Conservation (phyloP, 2,113 vertebrate species). For the Tyto alba region DNA sequence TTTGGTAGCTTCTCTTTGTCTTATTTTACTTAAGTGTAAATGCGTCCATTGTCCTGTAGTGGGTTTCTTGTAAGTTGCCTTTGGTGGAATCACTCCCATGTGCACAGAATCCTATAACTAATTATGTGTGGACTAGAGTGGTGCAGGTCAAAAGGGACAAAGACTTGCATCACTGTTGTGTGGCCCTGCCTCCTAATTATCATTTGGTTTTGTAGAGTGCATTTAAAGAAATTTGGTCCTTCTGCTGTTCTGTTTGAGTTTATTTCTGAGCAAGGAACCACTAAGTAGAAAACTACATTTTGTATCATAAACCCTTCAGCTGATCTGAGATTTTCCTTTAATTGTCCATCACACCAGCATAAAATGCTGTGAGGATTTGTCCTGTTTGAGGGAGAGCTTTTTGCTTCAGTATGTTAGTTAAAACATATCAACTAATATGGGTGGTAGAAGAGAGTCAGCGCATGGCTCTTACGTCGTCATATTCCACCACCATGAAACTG, state of each 20-base stretch:
- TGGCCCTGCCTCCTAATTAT: not conserved
- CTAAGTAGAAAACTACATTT: not conserved
- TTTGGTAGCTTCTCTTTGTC: not conserved
- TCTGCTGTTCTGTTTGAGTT: not conserved
- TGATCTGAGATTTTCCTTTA: not conserved
- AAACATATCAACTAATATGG: not conserved
- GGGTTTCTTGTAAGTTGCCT: not conserved
- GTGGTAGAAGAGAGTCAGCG: not conserved
- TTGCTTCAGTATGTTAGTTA: not conserved
- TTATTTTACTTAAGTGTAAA: not conserved
- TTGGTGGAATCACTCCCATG: not conserved
- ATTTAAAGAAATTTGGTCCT: not conserved
- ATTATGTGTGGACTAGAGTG: not conserved
- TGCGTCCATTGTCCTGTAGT: not conserved
- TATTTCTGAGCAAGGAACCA: not conserved
- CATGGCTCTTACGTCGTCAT: rapidly evolving
- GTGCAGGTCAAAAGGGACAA: not conserved
- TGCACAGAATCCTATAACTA: not conserved
- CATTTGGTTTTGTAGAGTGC: not conserved
- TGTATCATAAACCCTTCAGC: not conserved
- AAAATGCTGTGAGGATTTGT: not conserved
- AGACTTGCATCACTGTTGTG: not conserved
- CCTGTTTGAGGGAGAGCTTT: not conserved
- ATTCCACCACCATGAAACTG: not conserved
- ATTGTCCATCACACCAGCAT: not conserved